These are phyloP conservation scores for Macquaria ambigua DNA, from an alignment of 2,113 vertebrate genomes.

Conservation along the genomic window DNA sequence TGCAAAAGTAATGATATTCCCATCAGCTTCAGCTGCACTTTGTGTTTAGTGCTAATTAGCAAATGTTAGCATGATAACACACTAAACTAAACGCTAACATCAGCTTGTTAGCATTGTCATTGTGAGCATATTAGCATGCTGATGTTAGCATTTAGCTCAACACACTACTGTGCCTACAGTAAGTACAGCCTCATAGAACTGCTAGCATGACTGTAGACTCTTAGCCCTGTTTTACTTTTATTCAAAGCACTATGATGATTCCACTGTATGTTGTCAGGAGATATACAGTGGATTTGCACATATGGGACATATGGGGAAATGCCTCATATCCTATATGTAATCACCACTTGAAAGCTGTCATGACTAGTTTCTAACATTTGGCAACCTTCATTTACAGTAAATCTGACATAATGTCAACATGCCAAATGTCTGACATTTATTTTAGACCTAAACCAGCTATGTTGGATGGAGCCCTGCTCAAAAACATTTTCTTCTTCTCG, in stretches of 20 bases:
- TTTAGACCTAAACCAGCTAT: constrained; percentile 10
- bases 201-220: no score
- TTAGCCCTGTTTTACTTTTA: neutral
- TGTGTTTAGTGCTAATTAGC: neutral
- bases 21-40: neutral
- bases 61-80: neutral
- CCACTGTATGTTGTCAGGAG: neutral
- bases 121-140: neutral
- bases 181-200: neutral
- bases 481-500: neutral
- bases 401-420: neutral
- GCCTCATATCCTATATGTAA: constrained; percentile 15
- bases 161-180: neutral
- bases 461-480: constrained; percentile 3
- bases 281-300: constrained; percentile 8
- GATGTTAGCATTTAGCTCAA: neutral
- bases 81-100: neutral
- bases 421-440: constrained; percentile 22
- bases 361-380: constrained; percentile 28
- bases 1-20: neutral
- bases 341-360: constrained; percentile 29
- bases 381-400: neutral
- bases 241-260: neutral
- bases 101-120: neutral
- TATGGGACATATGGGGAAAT: constrained; percentile 10